Evolutionary conservation across 2,888 invertebrate species (phyloP), one percentile per base, ranked within the genome.

Genomic region (Parnassius mnemosyne): DNA sequence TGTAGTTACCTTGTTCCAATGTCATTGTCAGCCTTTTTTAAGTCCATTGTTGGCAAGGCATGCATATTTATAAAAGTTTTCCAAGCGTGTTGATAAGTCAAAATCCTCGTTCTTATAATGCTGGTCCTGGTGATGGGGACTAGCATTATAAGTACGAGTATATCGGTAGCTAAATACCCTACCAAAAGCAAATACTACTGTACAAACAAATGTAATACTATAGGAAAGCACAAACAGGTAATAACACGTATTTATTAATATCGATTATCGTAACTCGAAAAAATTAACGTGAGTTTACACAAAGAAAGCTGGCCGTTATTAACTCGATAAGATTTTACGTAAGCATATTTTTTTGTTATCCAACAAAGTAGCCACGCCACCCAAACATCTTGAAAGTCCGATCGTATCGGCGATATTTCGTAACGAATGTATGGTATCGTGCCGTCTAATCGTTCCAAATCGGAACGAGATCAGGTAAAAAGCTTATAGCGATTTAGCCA

Each of bases 331-430:
- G 83, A 81, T 70, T 78, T 89, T 88, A 83, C 83, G 83, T 83
- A 89, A 89, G 75, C 68, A 61, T 69, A 75, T 68, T 84, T 52
- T 16, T 83, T 83, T 78, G 80, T 81, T 78, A 76, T 77, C 76
- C 75, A 77, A 80, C 75, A 69, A 73, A 74, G 69, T 62, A 65
- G 49, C 49, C 71, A 74, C 81, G 83, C 80, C 85, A 81, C 81
- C 83, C 80, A 78, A 82, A 81, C 85, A 83, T 85, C 87, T 86
- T 76, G 80, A 81, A 81, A 83, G 80, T 78, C 70, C 69, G 85
- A 87, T 88, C 72, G 73, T 85, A 88, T 88, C 87, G 74, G 69
- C 54, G 63, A 47, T 61, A 73, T 88, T 84, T 85, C 86, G 84
- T 88, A 88, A 88, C 79, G 53, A 60, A 69, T 75, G 77, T 80